Evolutionary conservation across 1,140 invertebrate genomes (phyloP), one percentile per base, ranked within the genome.

Genomic region (Arctopsyche grandis): DNA sequence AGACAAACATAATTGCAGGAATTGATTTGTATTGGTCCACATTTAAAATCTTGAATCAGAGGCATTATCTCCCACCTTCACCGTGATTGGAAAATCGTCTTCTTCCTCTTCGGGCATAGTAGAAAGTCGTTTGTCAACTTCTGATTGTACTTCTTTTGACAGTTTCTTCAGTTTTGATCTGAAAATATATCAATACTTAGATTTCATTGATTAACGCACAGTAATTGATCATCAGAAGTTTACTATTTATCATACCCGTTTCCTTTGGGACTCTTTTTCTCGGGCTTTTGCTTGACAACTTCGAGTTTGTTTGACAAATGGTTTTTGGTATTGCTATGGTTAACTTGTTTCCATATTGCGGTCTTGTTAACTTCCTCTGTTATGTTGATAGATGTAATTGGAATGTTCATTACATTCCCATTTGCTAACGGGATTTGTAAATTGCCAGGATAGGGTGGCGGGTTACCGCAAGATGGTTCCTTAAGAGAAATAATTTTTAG

Each of bases 271-370:
- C 87, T 85, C 79, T 85, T 88, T 26, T 81, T 81, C 44, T 87
- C 86, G 19, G 80, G 82, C 77, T 83, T 80, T 75, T 73, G 83
- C 83, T 85, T 80, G 52, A 38, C 52, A 16, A 63, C 43, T 3
- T 82, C 81, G 19, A 69, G 16, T 74, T 85, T 79, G 9, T 74
- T n/a, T 5, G 71, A 10, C 46, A 43, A 38, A 14, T n/a, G 1
- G 75, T 83, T 78, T 84, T 74, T 81, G 38, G 75, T 84, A 82
- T 88, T 89, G 60, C 83, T 84, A 82, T 86, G 87, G 78, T 96
- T 96, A 14, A 98, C 95, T 85, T 97, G 95, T 84, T 97, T 95
- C 97, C 97, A 99, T 83, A 98, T 95, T 22, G 94, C 95, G 26
- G 94, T 96, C 85, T 96, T 96, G 84, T 97, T 95, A 19, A 98